Conservation (phyloP, 1,140 invertebrate genomes). For the Sweltsa coloradensis region DNA sequence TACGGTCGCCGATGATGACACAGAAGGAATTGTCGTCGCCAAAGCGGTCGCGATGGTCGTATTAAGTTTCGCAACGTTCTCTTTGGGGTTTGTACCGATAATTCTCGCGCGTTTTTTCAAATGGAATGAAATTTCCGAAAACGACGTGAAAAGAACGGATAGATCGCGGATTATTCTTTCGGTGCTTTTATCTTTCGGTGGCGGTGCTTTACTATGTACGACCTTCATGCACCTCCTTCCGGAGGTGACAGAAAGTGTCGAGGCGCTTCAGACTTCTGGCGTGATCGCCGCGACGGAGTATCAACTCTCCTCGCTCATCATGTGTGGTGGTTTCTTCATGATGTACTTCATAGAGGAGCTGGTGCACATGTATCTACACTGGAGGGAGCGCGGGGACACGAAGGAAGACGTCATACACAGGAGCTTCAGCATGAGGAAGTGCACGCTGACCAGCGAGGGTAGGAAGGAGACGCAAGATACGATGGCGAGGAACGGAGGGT, state of each 20-base stretch:
- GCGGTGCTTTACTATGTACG: slow-evolving; percentile 80
- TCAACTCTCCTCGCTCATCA: slow-evolving; percentile 51
- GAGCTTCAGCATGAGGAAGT: slow-evolving; percentile 22
- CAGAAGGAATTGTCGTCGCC: slow-evolving; percentile 36
- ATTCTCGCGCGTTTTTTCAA: slow-evolving; percentile 47
- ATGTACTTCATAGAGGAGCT: slow-evolving; percentile 80
- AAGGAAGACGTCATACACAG: slow-evolving; percentile 15
- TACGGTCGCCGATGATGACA: slow-evolving; percentile 1
- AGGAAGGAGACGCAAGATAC: no score
- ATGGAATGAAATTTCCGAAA: slow-evolving; percentile 27
- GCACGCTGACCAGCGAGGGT: no score
- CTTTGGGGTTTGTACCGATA: slow-evolving; percentile 54
- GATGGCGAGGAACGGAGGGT: no score
- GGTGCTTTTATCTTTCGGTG: slow-evolving; percentile 73
- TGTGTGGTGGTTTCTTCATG: slow-evolving; percentile 65
- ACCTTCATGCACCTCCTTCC: slow-evolving; percentile 83
- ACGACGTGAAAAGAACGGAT: not conserved
- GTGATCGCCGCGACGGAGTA: slow-evolving; percentile 38
- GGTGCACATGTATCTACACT: slow-evolving; percentile 53
- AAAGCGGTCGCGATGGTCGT: slow-evolving; percentile 60
- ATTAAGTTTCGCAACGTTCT: slow-evolving; percentile 50
- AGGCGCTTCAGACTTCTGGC: slow-evolving; percentile 36
- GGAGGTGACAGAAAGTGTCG: slow-evolving; percentile 63
- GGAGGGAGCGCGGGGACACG: slow-evolving; percentile 17
- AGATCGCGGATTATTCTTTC: slow-evolving; percentile 34